phyloP scores from a whole-genome alignment of 2,113 vertebrate genomes.

The Dasyornis broadbenti region DNA sequence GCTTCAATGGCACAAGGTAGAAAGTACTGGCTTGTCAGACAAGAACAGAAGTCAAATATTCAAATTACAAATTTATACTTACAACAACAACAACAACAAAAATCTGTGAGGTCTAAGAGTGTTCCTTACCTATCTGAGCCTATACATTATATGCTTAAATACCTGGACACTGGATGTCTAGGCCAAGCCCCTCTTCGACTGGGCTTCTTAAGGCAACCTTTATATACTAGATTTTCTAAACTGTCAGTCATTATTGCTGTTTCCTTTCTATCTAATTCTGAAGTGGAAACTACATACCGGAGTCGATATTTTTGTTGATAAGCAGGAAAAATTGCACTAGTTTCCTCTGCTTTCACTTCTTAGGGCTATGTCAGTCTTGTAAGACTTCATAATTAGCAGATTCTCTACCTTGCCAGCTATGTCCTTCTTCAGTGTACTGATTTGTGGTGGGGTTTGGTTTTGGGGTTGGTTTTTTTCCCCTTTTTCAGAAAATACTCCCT shows the following conservation, averaged over 20 bases:
- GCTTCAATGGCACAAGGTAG: fast-evolving
- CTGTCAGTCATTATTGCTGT: background rate
- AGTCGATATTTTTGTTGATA: background rate
- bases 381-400: background rate
- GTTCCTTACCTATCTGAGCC: background rate
- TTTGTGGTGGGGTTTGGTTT: background rate
- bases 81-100: background rate
- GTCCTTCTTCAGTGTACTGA: background rate
- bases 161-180: background rate
- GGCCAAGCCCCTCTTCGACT: background rate
- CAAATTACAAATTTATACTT: background rate
- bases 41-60: background rate
- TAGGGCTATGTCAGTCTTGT: background rate
- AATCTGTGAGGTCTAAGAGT: background rate
- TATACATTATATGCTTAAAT: background rate
- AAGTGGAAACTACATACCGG: background rate
- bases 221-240: background rate
- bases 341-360: background rate
- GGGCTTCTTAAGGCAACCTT: background rate
- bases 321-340: background rate
- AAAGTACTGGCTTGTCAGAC: background rate
- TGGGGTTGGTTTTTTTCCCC: fast-evolving
- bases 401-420: background rate
- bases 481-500: background rate
- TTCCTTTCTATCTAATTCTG: background rate